Percentiles rank a stretch among this genome's conserved stretches.
These are phyloP conservation scores for Melanerpes aurifrons DNA, from an alignment of 2,113 vertebrate species.

Conservation along the genomic window DNA sequence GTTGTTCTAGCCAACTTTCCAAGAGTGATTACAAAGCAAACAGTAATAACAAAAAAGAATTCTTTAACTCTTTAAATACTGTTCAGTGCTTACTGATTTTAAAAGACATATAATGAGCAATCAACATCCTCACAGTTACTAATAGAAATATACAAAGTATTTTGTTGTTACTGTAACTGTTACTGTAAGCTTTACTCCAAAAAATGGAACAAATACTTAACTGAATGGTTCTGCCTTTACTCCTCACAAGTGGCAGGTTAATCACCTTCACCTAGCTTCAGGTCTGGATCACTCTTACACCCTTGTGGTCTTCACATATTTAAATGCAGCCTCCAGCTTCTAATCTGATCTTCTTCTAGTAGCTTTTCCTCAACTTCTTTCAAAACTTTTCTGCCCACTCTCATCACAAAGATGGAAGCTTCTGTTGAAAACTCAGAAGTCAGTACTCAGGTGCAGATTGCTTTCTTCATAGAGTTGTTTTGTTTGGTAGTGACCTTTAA, in stretches of 20 bases:
- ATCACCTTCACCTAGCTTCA: background rate
- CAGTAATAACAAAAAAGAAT: background rate
- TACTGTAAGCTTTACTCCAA: background rate
- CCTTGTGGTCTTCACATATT: background rate
- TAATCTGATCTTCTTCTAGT: conserved; percentile 11
- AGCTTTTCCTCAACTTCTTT: background rate
- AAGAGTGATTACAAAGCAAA: background rate
- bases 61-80: background rate
- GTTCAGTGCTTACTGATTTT: background rate
- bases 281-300: background rate
- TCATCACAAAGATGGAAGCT: background rate
- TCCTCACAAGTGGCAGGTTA: background rate
- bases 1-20: background rate
- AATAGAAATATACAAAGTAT: background rate
- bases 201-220: background rate
- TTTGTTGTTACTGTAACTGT: background rate
- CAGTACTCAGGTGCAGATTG: background rate
- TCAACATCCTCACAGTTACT: background rate
- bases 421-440: background rate
- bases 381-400: background rate
- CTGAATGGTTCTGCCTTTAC: background rate
- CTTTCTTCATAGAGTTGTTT: background rate
- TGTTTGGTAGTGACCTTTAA: no score
- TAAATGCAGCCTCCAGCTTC: background rate
- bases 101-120: background rate